Evolutionary conservation across 2,113 vertebrate genomes (phyloP).

Genomic region (Takifugu bimaculatus): DNA sequence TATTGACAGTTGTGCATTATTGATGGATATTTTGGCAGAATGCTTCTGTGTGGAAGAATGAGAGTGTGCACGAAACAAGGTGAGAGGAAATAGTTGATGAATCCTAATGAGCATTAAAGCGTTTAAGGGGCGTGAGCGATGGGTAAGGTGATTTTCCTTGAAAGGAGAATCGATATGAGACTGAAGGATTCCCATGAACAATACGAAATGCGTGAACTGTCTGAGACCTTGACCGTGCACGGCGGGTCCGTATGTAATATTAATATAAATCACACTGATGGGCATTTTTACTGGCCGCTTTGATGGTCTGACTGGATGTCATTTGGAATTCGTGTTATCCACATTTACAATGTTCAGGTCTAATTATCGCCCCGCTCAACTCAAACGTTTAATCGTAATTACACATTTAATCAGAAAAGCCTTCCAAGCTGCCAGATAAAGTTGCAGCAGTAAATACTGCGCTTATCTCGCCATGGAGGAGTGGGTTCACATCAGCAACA

Average conservation of each 20-base stretch:
- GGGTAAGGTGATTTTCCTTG: constrained; percentile 48
- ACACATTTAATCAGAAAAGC: too few species aligned
- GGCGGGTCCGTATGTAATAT: constrained; percentile 52
- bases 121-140: constrained; percentile 59
- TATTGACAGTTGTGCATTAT: constrained; percentile 68
- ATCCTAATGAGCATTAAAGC: constrained; percentile 67
- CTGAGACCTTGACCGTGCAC: constrained; percentile 58
- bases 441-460: background rate
- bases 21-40: constrained; percentile 72
- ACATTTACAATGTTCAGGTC: background rate
- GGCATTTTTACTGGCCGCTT: background rate
- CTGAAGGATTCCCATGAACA: constrained; percentile 58
- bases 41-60: constrained; percentile 14
- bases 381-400: too few species aligned
- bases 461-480: constrained; percentile 18
- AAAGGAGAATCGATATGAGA: constrained; percentile 62
- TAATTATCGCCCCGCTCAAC: background rate
- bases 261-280: constrained; percentile 40
- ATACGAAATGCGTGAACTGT: constrained; percentile 44
- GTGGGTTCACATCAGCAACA: background rate
- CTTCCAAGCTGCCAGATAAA: too few species aligned
- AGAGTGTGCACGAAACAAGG: constrained; percentile 13
- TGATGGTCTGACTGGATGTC: background rate
- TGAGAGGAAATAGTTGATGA: constrained; percentile 67
- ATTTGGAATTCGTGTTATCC: background rate